Evolutionary conservation across 2,113 vertebrate species (phyloP).

Genomic region (Rostratula benghalensis): DNA sequence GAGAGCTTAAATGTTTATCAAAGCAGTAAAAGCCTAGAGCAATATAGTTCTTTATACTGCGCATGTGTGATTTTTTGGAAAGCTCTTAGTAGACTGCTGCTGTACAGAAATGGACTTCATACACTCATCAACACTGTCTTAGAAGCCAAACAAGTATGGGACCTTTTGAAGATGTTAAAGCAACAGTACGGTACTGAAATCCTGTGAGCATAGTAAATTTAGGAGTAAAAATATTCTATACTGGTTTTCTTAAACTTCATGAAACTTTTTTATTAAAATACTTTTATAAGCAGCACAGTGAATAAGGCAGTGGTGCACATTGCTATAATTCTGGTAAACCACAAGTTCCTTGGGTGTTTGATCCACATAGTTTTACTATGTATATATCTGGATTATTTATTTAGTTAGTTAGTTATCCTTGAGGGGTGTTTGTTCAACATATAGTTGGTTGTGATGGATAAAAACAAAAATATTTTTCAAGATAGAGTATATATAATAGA

Average conservation of each 20-base stretch:
- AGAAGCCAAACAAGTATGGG: neutral
- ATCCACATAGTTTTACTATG: neutral
- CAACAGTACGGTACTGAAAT: neutral
- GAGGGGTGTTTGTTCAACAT: neutral
- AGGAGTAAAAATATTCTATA: neutral
- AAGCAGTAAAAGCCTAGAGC: neutral
- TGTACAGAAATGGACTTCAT: accelerated
- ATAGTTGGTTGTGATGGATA: neutral
- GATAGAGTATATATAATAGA: neutral
- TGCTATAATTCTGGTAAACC: neutral
- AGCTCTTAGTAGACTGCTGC: neutral
- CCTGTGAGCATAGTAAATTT: neutral
- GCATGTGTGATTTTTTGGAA: neutral
- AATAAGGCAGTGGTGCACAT: neutral
- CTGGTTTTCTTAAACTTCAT: neutral
- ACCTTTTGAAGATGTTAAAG: neutral
- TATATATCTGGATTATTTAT: neutral
- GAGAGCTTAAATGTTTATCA: neutral
- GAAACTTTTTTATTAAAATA: neutral
- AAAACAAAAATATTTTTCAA: neutral
- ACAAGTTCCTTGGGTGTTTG: neutral
- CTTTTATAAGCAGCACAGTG: neutral
- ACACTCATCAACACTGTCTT: neutral
- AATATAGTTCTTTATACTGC: neutral
- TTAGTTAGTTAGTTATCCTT: neutral